These are phyloP conservation scores for Polyploca ridens DNA, from an alignment of 2,888 invertebrate genomes.

Conservation along the genomic window DNA sequence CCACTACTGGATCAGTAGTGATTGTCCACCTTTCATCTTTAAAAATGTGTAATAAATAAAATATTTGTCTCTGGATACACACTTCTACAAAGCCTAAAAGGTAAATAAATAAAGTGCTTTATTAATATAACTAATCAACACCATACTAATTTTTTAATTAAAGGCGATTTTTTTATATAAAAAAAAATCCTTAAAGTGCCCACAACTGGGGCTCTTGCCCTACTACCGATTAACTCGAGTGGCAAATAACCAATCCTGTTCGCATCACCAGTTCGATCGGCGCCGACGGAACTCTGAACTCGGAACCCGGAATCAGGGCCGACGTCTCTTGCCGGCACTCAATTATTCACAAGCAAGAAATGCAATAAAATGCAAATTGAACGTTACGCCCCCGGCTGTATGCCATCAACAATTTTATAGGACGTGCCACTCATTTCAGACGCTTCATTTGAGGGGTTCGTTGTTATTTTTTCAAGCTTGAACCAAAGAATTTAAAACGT, in stretches of 20 bases:
- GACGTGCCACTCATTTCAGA: slow-evolving; percentile 19
- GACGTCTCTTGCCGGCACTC: slow-evolving; percentile 28
- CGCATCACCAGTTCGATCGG: slow-evolving; percentile 4
- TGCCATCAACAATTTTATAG: slow-evolving; percentile 31
- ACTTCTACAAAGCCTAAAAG: too few species aligned
- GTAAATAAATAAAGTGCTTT: too few species aligned
- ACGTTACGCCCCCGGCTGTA: slow-evolving; percentile 25
- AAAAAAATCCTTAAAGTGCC: too few species aligned
- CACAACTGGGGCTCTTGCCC: too few species aligned
- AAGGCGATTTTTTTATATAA: too few species aligned
- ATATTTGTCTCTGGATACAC: too few species aligned
- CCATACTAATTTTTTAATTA: too few species aligned
- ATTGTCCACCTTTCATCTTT: too few species aligned
- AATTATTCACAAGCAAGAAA: slow-evolving; percentile 37
- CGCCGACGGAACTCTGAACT: background rate
- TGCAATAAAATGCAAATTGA: slow-evolving; percentile 49
- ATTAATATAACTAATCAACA: too few species aligned
- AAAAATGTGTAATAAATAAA: too few species aligned
- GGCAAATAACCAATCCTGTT: slow-evolving; percentile 1
- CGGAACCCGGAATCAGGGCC: slow-evolving; percentile 16
- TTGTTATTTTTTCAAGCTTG: background rate
- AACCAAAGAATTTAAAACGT: background rate
- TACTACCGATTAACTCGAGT: background rate
- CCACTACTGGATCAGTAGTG: too few species aligned
- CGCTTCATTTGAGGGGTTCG: slow-evolving; percentile 11